Percentiles rank a stretch among this genome's conserved stretches.
Evolutionary conservation across 2,113 vertebrate genomes (phyloP).

Genomic region (Taurulus bubalis): DNA sequence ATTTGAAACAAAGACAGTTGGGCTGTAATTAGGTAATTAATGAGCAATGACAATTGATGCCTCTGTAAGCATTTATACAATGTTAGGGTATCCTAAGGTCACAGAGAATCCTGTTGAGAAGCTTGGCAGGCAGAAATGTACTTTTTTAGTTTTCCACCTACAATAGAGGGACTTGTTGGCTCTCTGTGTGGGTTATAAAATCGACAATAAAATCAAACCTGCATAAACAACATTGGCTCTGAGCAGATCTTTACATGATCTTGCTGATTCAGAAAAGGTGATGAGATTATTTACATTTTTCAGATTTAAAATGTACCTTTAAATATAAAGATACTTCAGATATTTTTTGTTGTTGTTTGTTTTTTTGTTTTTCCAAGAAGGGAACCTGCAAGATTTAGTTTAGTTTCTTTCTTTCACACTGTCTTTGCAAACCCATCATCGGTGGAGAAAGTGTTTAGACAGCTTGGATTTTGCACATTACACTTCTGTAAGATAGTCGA

Average conservation of each 20-base stretch:
- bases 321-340: not conserved
- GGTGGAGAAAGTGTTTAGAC: not conserved
- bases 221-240: not conserved
- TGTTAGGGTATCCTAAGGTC: slow-evolving; percentile 35
- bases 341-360: not conserved
- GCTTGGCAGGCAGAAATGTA: slow-evolving; percentile 1
- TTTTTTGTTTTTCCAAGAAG: not conserved
- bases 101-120: slow-evolving; percentile 32
- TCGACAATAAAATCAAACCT: slow-evolving; percentile 26
- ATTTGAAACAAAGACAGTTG: slow-evolving; percentile 79
- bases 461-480: not conserved
- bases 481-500: not conserved
- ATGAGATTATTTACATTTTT: not conserved
- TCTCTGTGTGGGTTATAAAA: slow-evolving; percentile 9
- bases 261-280: not conserved
- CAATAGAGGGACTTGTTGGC: slow-evolving; percentile 6
- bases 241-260: not conserved
- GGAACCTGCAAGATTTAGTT: not conserved
- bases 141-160: not conserved
- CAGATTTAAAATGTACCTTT: not conserved
- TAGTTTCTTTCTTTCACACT: not conserved
- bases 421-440: not conserved
- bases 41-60: slow-evolving; percentile 78
- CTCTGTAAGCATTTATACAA: slow-evolving; percentile 57
- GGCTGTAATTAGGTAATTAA: slow-evolving; percentile 81